Evolutionary conservation across 2,888 invertebrate genomes (phyloP).

Genomic region (Calliphora vomitoria): DNA sequence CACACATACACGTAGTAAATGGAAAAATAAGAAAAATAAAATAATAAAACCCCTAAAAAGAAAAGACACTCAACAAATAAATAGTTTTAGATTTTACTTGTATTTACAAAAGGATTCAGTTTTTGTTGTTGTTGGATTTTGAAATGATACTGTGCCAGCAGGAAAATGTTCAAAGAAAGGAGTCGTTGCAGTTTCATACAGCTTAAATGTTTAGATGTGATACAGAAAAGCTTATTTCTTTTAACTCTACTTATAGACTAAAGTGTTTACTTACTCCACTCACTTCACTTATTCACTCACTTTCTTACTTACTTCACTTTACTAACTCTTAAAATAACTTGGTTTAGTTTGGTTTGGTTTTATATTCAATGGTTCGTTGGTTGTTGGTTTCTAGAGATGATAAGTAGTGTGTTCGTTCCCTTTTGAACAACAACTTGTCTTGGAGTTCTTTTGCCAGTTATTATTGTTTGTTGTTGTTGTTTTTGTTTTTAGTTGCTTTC

Average conservation of each 20-base stretch:
- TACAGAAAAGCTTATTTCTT: conserved; percentile 63
- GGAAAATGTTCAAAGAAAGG: background rate
- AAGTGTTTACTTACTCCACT: conserved; percentile 66
- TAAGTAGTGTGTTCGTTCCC: conserved; percentile 46
- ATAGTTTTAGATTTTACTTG: conserved; percentile 65
- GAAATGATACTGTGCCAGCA: background rate
- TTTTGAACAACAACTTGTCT: conserved; percentile 47
- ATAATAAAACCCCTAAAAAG: background rate
- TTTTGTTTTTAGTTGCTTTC: conserved; percentile 35
- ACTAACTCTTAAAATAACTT: conserved; percentile 58
- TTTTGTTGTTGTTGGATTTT: background rate
- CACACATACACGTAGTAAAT: conserved; percentile 32
- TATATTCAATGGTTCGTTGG: conserved; percentile 62
- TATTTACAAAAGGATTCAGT: conserved; percentile 4
- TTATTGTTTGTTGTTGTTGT: conserved; percentile 43
- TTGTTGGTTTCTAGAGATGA: conserved; percentile 37
- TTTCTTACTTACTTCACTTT: conserved; percentile 49
- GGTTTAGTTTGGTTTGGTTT: conserved; percentile 53
- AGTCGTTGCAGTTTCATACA: conserved; percentile 13
- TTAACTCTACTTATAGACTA: conserved; percentile 66
- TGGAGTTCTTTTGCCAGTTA: conserved; percentile 60
- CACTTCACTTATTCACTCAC: conserved; percentile 36
- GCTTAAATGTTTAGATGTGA: conserved; percentile 49
- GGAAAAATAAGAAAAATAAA: background rate
- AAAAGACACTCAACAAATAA: conserved; percentile 61